Conservation (phyloP, 1,140 invertebrate species). For the Hyles vespertilio region DNA sequence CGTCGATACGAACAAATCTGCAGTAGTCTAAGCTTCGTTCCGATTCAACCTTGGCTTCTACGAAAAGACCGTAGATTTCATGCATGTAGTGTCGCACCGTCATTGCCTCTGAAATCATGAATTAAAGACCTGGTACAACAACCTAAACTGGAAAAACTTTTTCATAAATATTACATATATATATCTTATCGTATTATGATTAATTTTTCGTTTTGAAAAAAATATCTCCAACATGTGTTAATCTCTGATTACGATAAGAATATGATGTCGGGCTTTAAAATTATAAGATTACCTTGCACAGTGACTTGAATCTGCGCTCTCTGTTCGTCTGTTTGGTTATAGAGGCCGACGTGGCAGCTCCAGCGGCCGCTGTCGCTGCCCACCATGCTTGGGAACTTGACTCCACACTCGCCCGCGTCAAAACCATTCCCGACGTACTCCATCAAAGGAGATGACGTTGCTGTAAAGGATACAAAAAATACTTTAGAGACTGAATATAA, state of each 20-base stretch:
- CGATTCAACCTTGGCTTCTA: constrained; percentile 23
- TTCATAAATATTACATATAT: too few relatives aligned
- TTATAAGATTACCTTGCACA: constrained; percentile 16
- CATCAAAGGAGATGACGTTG: constrained; percentile 4
- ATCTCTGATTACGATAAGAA: neutral
- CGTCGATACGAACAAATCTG: constrained; percentile 55
- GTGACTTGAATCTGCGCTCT: constrained; percentile 9
- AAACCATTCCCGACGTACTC: constrained; percentile 13
- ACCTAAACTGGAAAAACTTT: too few relatives aligned
- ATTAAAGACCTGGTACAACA: neutral
- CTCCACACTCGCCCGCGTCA: constrained; percentile 13
- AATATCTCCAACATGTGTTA: too few relatives aligned
- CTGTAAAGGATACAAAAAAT: constrained; percentile 5
- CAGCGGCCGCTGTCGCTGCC: constrained; percentile 33
- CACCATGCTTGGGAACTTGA: constrained; percentile 14
- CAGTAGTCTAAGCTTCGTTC: constrained; percentile 41
- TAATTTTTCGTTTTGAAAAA: too few relatives aligned
- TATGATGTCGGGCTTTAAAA: neutral
- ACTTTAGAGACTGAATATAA: neutral
- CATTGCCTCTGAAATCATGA: constrained; percentile 30
- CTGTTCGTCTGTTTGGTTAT: constrained; percentile 15
- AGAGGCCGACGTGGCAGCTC: constrained; percentile 53
- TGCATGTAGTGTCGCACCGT: constrained; percentile 16
- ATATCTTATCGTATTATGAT: too few relatives aligned
- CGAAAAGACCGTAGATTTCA: constrained; percentile 2